Evolutionary conservation across 2,113 vertebrate genomes (phyloP), one percentile per base, ranked within the genome.

Genomic region (Tapirus terrestris): DNA sequence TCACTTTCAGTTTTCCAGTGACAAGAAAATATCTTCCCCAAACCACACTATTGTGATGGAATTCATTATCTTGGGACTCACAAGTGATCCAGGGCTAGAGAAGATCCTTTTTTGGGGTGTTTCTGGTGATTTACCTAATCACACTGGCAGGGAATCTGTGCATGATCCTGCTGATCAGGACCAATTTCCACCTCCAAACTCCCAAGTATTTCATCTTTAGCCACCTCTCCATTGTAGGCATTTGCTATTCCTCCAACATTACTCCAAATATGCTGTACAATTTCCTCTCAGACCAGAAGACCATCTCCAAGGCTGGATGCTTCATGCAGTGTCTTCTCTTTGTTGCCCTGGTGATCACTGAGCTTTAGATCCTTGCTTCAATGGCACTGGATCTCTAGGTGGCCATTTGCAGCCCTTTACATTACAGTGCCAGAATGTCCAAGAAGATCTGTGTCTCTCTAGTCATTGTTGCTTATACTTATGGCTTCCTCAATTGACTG

Each of bases 351-450:
- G 97, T 92, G 39, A 97, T 96, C 63, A 90, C 91, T 17, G 97
- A 98, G 29, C 61, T 96, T 13, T 98, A 97, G 3, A 76, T 98
- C 14, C 96, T 98, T 12, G 97, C 94, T 31, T 91, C 96, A 1
- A 97, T 98, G 98, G 97, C 97, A 1, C 11, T 97, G 67, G 96
- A 98, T n/a, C 96, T 72, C 70, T 98, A 97, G 39, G 90, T 94
- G 18, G 97, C 98, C 56, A 98, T 98, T 21, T 97, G 97, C 43
- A 98, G 94, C 45, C 98, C 97, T 68, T 18, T 98, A 1, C 92
- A 77, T 63, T 98, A 97, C 27, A 93, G 39, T 3, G 76, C 58
- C 81, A 93, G 86, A 33, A 98, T 98, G 98, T 97, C 97, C 65
- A 89, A 60, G 58, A 70, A 23, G 0, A 7, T 94, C 0, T 98